Conservation (phyloP, 2,113 vertebrate genomes). For the Eubucco bourcierii region DNA sequence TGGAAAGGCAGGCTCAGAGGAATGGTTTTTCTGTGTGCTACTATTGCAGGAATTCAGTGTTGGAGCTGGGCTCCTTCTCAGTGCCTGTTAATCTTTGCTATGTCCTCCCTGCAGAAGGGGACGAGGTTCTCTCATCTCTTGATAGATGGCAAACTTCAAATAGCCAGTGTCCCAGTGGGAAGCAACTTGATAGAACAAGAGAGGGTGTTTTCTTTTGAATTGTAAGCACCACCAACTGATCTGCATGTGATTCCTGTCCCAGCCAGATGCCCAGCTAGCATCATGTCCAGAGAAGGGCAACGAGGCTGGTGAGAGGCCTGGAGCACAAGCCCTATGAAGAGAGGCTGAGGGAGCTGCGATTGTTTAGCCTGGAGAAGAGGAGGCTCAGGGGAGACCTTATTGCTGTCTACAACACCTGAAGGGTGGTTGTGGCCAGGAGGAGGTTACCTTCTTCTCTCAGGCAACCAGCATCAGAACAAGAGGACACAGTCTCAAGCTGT, state of each 20-base stretch:
- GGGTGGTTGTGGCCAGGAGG: too few relatives aligned
- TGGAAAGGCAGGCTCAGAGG: background rate
- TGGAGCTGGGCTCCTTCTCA: background rate
- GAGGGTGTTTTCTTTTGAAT: background rate
- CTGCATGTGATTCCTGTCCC: background rate
- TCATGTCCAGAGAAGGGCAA: too few relatives aligned
- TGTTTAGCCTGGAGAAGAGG: too few relatives aligned
- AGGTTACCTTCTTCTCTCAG: too few relatives aligned
- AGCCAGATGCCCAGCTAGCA: background rate
- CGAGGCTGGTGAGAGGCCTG: too few relatives aligned
- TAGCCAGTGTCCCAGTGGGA: background rate
- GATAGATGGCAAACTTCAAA: background rate
- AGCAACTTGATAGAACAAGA: background rate
- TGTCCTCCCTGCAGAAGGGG: background rate
- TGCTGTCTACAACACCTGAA: too few relatives aligned
- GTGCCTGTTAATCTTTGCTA: background rate
- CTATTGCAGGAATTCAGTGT: background rate
- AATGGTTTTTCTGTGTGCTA: background rate
- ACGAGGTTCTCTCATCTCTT: background rate
- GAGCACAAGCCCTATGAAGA: too few relatives aligned
- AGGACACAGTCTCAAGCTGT: too few relatives aligned
- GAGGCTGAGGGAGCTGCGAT: too few relatives aligned
- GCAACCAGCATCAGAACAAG: too few relatives aligned
- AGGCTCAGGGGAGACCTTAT: too few relatives aligned
- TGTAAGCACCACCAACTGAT: background rate